Percentiles rank a stretch among this genome's conserved stretches.
Conservation (phyloP, 2,888 invertebrate genomes). For the Tenthredo amoena region DNA sequence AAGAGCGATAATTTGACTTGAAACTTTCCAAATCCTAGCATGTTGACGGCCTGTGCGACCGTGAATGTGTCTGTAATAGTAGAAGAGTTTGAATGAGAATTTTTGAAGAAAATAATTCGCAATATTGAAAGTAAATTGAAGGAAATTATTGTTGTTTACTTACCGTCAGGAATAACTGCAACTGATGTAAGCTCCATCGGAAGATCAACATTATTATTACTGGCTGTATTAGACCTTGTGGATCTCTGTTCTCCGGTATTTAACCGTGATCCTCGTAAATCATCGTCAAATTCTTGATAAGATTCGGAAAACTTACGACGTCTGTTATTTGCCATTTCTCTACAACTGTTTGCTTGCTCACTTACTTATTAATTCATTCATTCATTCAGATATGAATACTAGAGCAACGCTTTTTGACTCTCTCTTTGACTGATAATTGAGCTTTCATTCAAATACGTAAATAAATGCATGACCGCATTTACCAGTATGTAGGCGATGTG, state of each 20-base stretch:
- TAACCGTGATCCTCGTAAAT: conserved; percentile 69
- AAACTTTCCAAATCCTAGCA: conserved; percentile 93
- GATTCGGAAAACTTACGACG: conserved; percentile 67
- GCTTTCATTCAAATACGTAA: not conserved
- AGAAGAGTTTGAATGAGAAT: not conserved
- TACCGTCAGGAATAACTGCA: conserved; percentile 90
- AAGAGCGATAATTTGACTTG: conserved; percentile 92
- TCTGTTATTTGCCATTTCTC: conserved; percentile 64
- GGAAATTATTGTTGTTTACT: conserved; percentile 55
- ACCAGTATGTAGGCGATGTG: conserved; percentile 21
- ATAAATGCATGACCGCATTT: conserved; percentile 35
- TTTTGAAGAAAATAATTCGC: too few species aligned
- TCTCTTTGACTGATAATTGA: not conserved
- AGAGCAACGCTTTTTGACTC: not conserved
- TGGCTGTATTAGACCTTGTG: conserved; percentile 6
- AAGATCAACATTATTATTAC: conserved; percentile 65
- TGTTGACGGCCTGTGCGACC: conserved; percentile 92
- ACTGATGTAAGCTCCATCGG: conserved; percentile 89
- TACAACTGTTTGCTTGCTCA: not conserved
- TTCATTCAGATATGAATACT: not conserved
- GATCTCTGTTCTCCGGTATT: conserved; percentile 60
- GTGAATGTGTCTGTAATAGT: conserved; percentile 88
- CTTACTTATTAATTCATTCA: not conserved
- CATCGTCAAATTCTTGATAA: conserved; percentile 70
- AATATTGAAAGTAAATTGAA: not conserved